Conservation (phyloP, 2,888 invertebrate species). For the Cephus spinipes region DNA sequence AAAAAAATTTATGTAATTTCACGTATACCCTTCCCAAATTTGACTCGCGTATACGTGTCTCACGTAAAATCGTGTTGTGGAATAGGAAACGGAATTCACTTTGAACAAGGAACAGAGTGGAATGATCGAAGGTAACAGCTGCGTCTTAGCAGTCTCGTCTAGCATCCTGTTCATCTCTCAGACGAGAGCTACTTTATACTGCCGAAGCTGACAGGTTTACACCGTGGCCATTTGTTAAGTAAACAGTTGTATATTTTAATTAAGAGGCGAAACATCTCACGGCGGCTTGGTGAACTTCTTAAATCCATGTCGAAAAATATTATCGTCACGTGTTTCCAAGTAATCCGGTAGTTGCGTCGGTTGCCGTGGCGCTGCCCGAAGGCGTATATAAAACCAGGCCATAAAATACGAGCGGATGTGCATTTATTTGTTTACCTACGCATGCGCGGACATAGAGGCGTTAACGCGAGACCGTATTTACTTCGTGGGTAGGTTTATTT, state of each 20-base stretch:
- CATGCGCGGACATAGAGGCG: slow-evolving; percentile 1
- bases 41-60: neutral
- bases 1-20: neutral
- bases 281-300: slow-evolving; percentile 20
- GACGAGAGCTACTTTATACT: slow-evolving; percentile 20
- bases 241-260: slow-evolving; percentile 34
- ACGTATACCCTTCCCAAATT: neutral
- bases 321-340: slow-evolving; percentile 16
- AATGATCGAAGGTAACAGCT: slow-evolving; percentile 20
- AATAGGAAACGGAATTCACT: neutral
- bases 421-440: slow-evolving; percentile 7
- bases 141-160: neutral
- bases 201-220: slow-evolving; percentile 27
- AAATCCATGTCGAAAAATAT: slow-evolving; percentile 21
- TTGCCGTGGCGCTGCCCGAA: neutral
- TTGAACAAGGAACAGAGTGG: neutral
- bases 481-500: neutral
- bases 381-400: neutral
- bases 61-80: neutral
- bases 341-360: neutral
- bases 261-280: slow-evolving; percentile 19
- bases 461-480: slow-evolving; percentile 8
- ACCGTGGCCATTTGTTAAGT: slow-evolving; percentile 30
- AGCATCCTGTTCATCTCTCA: slow-evolving; percentile 19
- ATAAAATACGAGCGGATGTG: slow-evolving; percentile 5